Conservation (phyloP, 2,113 vertebrate genomes). For the Myiozetetes cayanensis region DNA sequence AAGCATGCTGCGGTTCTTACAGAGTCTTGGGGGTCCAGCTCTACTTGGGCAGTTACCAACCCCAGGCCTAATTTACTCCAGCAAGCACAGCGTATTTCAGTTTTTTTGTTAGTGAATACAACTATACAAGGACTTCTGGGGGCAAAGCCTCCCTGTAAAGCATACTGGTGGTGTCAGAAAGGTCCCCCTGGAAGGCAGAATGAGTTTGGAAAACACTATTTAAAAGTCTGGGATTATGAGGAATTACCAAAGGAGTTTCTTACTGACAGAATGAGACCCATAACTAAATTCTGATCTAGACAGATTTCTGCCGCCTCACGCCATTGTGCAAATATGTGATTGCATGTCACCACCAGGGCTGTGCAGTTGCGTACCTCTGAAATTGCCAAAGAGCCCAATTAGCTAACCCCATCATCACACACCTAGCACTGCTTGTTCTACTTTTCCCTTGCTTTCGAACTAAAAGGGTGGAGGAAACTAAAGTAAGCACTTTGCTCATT, state of each 20-base stretch:
- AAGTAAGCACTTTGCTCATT: not conserved
- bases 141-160: not conserved
- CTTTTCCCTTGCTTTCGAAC: conserved; percentile 2
- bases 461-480: conserved; percentile 12
- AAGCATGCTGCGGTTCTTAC: fast-evolving
- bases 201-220: not conserved
- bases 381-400: conserved; percentile 37
- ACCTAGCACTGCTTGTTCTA: conserved; percentile 6
- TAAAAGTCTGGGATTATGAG: not conserved
- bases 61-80: not conserved
- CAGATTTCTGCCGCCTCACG: not conserved
- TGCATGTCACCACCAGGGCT: not conserved
- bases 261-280: not conserved
- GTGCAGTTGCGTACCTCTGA: not conserved
- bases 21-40: not conserved
- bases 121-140: not conserved
- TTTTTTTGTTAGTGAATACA: not conserved
- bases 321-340: not conserved
- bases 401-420: conserved; percentile 4
- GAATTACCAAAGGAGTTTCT: not conserved
- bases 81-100: not conserved
- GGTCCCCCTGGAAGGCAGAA: not conserved
- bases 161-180: not conserved
- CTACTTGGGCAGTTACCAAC: not conserved
- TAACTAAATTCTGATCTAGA: not conserved